Evolutionary conservation across 2,797 vertebrate genomes (phyloP).

Genomic region (Cynopterus sphinx): DNA sequence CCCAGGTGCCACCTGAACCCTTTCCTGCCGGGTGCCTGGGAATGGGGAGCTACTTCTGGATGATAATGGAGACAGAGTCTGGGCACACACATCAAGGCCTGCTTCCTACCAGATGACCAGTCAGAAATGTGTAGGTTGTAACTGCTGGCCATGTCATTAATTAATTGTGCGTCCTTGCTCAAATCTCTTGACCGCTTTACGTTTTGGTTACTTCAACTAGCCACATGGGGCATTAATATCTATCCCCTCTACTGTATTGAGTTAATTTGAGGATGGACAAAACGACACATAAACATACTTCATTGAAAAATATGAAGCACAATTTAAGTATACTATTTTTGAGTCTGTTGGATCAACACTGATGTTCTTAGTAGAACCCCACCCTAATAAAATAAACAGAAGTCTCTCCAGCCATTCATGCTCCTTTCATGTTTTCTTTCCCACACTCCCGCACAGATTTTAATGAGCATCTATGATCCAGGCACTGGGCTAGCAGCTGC

Average conservation of each 20-base stretch:
- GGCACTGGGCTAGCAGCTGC: not conserved
- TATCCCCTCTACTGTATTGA: not conserved
- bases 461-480: not conserved
- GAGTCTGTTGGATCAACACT: not conserved
- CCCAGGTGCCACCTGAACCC: not conserved
- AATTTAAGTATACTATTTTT: not conserved
- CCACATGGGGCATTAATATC: too few species aligned
- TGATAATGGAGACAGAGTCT: not conserved
- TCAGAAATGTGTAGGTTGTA: not conserved
- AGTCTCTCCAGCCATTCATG: not conserved
- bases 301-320: not conserved
- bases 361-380: not conserved
- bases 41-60: not conserved
- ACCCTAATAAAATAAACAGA: not conserved
- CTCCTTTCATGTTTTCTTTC: not conserved
- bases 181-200: not conserved
- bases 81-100: not conserved
- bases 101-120: not conserved
- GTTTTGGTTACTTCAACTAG: not conserved
- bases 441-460: not conserved
- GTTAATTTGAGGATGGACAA: not conserved
- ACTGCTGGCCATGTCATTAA: not conserved
- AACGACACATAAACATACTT: not conserved
- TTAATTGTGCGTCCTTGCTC: not conserved
- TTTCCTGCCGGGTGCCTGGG: not conserved